phyloP scores from a whole-genome alignment of 2,888 invertebrate genomes.

The Bellardia pandia region DNA sequence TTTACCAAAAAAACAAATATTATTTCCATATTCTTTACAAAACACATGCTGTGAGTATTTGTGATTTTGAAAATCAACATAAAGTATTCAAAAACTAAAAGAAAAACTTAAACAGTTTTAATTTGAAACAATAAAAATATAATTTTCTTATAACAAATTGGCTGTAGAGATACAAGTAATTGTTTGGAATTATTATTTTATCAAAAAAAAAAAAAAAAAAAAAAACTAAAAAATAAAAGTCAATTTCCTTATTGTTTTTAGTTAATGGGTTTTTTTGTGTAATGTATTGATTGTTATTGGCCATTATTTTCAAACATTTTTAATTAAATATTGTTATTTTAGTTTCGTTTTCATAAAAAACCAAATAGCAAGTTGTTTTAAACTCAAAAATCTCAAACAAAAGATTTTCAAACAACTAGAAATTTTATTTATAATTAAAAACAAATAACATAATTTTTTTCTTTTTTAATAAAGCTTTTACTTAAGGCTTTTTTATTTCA shows the following conservation, averaged over 20 bases:
- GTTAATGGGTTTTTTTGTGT: slow-evolving; percentile 44
- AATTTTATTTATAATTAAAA: not conserved
- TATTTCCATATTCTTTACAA: slow-evolving; percentile 51
- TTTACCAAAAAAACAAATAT: slow-evolving; percentile 37
- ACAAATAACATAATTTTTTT: slow-evolving; percentile 12
- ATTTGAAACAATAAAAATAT: slow-evolving; percentile 26
- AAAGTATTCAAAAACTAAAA: slow-evolving; percentile 20
- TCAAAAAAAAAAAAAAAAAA: not conserved
- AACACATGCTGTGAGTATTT: slow-evolving; percentile 72
- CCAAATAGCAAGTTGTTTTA: slow-evolving; percentile 23
- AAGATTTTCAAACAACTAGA: slow-evolving; percentile 27
- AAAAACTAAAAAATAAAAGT: slow-evolving; percentile 21
- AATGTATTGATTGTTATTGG: slow-evolving; percentile 62
- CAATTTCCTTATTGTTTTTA: slow-evolving; percentile 28
- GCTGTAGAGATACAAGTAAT: slow-evolving; percentile 63
- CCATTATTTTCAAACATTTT: slow-evolving; percentile 46
- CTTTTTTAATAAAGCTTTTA: slow-evolving; percentile 46
- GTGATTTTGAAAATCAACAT: slow-evolving; percentile 54
- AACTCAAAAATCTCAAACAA: slow-evolving; percentile 40
- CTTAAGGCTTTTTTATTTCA: slow-evolving; percentile 48
- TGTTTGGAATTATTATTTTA: slow-evolving; percentile 52
- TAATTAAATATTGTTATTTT: slow-evolving; percentile 11
- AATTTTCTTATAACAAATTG: slow-evolving; percentile 44
- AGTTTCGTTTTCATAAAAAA: slow-evolving; percentile 19
- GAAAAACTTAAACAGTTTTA: slow-evolving; percentile 44